phyloP scores from a whole-genome alignment of 2,888 invertebrate genomes.

The Scaptomyza parva region DNA sequence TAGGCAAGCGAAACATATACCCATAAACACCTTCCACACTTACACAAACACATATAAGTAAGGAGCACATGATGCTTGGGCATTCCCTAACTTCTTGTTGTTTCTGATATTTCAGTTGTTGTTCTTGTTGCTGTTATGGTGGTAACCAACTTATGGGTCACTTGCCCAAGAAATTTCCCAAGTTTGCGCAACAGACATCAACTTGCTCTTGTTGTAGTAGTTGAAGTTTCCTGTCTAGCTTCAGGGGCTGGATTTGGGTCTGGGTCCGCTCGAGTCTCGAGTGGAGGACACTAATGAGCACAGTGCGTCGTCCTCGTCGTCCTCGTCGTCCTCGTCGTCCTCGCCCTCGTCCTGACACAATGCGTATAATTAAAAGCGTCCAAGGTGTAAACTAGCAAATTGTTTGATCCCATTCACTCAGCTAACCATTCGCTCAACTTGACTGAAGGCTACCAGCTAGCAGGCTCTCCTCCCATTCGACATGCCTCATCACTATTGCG shows the following conservation, averaged over 20 bases:
- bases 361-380: constrained; percentile 77
- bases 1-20: constrained; percentile 46
- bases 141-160: constrained; percentile 68
- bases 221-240: constrained; percentile 49
- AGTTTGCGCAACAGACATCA: constrained; percentile 59
- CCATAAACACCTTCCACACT: background rate
- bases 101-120: constrained; percentile 30
- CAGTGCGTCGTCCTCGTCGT: constrained; percentile 7
- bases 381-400: constrained; percentile 80
- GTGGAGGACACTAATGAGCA: constrained; percentile 66
- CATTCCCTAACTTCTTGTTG: constrained; percentile 32
- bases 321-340: constrained; percentile 13
- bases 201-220: constrained; percentile 48
- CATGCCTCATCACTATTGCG: constrained; percentile 6
- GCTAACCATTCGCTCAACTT: constrained; percentile 37
- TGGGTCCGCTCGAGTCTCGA: constrained; percentile 15
- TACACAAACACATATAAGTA: constrained; percentile 15
- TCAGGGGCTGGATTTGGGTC: background rate
- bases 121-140: constrained; percentile 28
- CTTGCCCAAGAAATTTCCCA: constrained; percentile 63
- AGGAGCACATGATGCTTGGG: constrained; percentile 42
- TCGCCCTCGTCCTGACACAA: constrained; percentile 55
- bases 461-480: background rate
- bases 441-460: constrained; percentile 20
- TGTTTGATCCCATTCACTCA: constrained; percentile 77